A percentile compares a stretch with the other conserved stretches of the same genome.
phyloP scores from a whole-genome alignment of 1,140 invertebrate species.

The Drosophila watanabei region DNA sequence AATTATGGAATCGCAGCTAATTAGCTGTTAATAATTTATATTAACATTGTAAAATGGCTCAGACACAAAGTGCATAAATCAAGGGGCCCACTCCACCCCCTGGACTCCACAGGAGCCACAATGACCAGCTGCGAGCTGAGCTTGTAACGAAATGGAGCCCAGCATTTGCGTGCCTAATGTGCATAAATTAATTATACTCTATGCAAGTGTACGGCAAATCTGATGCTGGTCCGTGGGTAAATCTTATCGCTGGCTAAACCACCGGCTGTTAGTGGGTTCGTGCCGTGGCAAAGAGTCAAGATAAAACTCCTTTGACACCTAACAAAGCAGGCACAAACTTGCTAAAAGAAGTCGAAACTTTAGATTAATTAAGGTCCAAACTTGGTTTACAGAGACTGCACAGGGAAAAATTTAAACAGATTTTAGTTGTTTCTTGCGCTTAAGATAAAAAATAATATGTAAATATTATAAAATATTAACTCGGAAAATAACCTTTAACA shows the following conservation, averaged over 20 bases:
- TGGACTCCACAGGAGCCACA: conserved; percentile 31
- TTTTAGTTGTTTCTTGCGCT: neutral
- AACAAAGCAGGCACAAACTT: conserved; percentile 61
- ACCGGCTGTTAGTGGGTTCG: conserved; percentile 64
- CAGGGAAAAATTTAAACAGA: neutral
- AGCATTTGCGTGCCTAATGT: conserved; percentile 74
- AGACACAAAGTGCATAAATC: conserved; percentile 77
- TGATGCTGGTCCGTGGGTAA: conserved; percentile 15
- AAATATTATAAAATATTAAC: neutral
- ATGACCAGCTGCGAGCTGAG: conserved; percentile 26
- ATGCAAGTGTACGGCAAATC: conserved; percentile 24
- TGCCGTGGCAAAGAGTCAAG: conserved; percentile 47
- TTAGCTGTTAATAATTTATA: conserved; percentile 83
- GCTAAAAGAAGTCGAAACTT: conserved; percentile 59
- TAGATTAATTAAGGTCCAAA: conserved; percentile 66
- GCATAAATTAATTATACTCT: conserved; percentile 74
- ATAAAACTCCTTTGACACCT: conserved; percentile 61
- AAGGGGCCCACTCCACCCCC: conserved; percentile 23
- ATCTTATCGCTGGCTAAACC: conserved; percentile 70
- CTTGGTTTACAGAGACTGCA: conserved; percentile 1
- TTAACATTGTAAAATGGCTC: conserved; percentile 71
- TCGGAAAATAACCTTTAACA: neutral
- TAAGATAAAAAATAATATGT: neutral
- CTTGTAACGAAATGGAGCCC: conserved; percentile 52
- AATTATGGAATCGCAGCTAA: conserved; percentile 72